Base-by-base conservation (phyloP, 2,888 invertebrate genomes). In the Lasiommata megera region DNA sequence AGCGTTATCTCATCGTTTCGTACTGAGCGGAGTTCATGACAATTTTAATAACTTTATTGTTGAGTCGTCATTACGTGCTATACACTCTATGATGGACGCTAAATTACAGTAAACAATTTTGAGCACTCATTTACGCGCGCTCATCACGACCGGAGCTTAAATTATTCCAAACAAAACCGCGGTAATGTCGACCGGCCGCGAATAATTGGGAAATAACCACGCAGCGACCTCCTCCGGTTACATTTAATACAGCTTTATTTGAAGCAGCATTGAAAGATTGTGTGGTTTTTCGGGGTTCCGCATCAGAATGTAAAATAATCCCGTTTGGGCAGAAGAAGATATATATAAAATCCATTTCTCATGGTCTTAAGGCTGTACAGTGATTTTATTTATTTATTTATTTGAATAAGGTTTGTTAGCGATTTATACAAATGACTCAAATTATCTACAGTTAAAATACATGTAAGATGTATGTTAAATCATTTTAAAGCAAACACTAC, bases 31-130 rank as follows among this genome's bases (percentile, higher is more conserved):
- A 68, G 73, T 73, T 72, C 77, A 79, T 79, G 67, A 70, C 69
- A 74, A 74, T 75, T 73, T 74, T 85, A 84, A 85, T 84, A 82
- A 80, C 83, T 83, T 79, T 73, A 84, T 84, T 83, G 80, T 81
- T 71, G 76, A 69, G 71, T 65, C 63, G 64, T 68, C 73, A 81
- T 88, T 86, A 87, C 86, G 88, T 85, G 79, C 75, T 76, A 62
- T 74, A 69, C 76, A 79, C 74, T 81, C 76, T 79, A 83, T 82
- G 80, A 80, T 78, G 79, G 74, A 70, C 72, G 77, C 81, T 75
- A 82, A 84, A 88, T 87, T 81, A 88, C 80, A 89, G 87, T 88
- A 84, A 88, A 89, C 88, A 87, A 84, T 87, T 88, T 82, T 69
- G 80, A 72, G 76, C 78, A 72, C 80, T 88, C 88, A 86, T 88